Evolutionary conservation across 2,888 invertebrate genomes (phyloP), one percentile per base, ranked within the genome.

Genomic region (Caenorhabditis uteleia): DNA sequence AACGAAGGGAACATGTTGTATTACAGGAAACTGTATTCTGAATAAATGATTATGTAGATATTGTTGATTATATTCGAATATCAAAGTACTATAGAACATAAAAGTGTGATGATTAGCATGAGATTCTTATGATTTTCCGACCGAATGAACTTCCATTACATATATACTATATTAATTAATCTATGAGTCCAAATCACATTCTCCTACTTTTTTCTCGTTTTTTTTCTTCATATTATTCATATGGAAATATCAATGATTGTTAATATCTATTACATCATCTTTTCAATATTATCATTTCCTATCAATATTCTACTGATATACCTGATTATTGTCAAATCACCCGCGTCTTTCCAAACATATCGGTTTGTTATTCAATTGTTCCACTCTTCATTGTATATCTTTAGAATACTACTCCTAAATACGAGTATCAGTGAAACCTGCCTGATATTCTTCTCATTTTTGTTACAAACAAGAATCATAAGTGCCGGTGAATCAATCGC

Each of bases 401-500:
- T 27, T 44, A 60, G 60, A 34, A 6, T 55, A 7, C 54, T 60
- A 2, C 54, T 60, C 1, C 42, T 60, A 3, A 55, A 60, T 39
- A 60, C 60, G 10, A 54, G 49, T 36, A 21, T 60, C 27, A 60
- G 44, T 33, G 60, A 60, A 20, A 55, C 50, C 0, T 40, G 54
- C 8, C 45, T 60, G 1, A 55, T 60, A 29, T 18, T 60, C 21
- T 60, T 60, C 36, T 60, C 60, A 8, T 49, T 55, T 34, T 27
- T 39, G 1, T 42, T 60, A 1, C 60, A 60, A 23, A 55, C 50
- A 44, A 60, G 60, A 44, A 55, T 60, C 21, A 60, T 60, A 7
- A 53, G 53, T 42, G 60, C 60, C 7, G 60, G 60, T 18, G 54
- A 54, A 6, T 60, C 60, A 12, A 39, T 60, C 4, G 60, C 60